Evolutionary conservation across 2,797 vertebrate species (phyloP).

Genomic region (Carcharodon carcharias): DNA sequence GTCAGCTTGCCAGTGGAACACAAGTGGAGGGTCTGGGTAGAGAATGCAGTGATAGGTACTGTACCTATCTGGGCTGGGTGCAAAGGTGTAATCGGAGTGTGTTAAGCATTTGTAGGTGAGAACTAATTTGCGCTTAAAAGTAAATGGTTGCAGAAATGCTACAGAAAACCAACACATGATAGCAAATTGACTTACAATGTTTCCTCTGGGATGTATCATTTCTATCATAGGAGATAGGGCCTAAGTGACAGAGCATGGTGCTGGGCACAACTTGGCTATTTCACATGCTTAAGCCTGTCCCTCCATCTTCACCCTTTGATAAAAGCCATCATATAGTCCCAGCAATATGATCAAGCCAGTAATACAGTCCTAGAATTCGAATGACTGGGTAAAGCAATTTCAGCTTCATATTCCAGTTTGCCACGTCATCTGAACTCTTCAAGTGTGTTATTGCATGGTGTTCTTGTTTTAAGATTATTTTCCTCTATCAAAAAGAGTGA

Average conservation of each 20-base stretch:
- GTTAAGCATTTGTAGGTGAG: not conserved
- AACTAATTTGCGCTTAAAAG: not conserved
- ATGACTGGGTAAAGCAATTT: not conserved
- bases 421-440: not conserved
- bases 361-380: not conserved
- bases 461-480: not conserved
- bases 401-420: not conserved
- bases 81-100: not conserved
- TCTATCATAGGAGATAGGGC: not conserved
- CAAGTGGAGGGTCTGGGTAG: not conserved
- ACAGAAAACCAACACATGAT: not conserved
- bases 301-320: no score
- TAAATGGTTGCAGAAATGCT: not conserved
- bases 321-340: not conserved
- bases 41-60: not conserved
- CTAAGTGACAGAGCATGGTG: not conserved
- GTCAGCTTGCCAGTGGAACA: not conserved
- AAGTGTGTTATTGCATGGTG: not conserved
- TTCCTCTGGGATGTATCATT: not conserved
- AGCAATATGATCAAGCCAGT: not conserved
- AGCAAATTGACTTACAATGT: not conserved
- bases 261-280: not conserved
- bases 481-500: not conserved
- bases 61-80: not conserved
- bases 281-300: not conserved